Percentiles rank a stretch among this genome's conserved stretches.
These are phyloP conservation scores for Sakesphorus luctuosus DNA, from an alignment of 2,113 vertebrate genomes.

Conservation along the genomic window DNA sequence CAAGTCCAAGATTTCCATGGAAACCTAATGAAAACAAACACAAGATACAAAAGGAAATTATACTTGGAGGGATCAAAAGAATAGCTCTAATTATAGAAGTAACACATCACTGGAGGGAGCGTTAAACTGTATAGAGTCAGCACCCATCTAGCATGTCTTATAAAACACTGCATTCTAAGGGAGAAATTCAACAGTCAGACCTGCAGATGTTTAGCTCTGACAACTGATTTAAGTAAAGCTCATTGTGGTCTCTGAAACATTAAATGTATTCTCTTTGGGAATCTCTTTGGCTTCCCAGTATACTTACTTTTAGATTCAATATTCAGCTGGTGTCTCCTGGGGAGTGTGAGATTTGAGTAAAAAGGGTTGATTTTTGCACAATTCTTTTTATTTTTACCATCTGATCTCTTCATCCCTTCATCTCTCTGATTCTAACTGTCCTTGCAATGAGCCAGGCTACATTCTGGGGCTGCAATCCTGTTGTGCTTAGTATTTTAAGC, in stretches of 20 bases:
- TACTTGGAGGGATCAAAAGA: background rate
- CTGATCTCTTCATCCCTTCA: background rate
- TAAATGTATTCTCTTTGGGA: background rate
- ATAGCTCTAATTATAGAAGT: constrained; percentile 11
- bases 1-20: constrained; percentile 18
- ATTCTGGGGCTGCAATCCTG: background rate
- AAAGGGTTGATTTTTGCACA: background rate
- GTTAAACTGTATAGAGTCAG: background rate
- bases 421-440: background rate
- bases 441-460: background rate
- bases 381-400: background rate
- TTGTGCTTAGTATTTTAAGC: background rate
- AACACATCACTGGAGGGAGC: background rate
- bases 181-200: background rate
- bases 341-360: background rate
- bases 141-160: background rate
- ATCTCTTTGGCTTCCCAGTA: background rate
- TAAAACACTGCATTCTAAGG: background rate
- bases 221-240: background rate
- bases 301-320: background rate
- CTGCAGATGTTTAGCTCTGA: background rate
- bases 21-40: constrained; percentile 55
- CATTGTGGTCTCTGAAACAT: background rate
- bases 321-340: background rate
- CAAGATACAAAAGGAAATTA: background rate